Conservation (phyloP, 2,113 vertebrate species). For the human (Homo sapiens) region DNA sequence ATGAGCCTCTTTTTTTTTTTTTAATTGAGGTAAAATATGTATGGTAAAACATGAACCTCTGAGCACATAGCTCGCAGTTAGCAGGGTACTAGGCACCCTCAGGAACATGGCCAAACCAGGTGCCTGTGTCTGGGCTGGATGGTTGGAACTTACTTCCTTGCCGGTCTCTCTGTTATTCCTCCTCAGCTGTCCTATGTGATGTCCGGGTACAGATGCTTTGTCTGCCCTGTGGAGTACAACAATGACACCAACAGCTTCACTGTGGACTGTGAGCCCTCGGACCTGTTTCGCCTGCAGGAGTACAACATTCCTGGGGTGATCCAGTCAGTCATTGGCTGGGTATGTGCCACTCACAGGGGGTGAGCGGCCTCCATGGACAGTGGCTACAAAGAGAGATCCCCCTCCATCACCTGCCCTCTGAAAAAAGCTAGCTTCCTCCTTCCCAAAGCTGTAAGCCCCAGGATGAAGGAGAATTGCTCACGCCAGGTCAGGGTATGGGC, state of each 20-base stretch:
- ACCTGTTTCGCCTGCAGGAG: conserved; percentile 96
- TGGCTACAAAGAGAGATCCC: background rate
- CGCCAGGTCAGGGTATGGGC: background rate
- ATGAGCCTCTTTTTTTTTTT: background rate
- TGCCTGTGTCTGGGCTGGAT: background rate
- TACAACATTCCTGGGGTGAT: conserved; percentile 91
- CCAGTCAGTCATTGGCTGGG: conserved; percentile 93
- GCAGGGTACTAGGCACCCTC: background rate
- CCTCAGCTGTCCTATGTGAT: conserved; percentile 95
- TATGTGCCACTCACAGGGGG: conserved; percentile 75
- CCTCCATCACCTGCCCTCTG: background rate
- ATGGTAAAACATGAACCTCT: background rate
- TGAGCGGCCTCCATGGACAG: background rate
- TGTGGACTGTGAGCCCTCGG: conserved; percentile 95
- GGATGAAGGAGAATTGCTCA: background rate
- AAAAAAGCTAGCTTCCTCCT: background rate
- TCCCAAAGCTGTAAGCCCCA: background rate
- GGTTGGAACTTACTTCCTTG: background rate
- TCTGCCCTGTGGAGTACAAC: conserved; percentile 98
- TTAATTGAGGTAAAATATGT: background rate
- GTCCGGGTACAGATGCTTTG: conserved; percentile 96
- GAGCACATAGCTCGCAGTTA: background rate
- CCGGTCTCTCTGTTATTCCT: background rate
- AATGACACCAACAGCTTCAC: conserved; percentile 98
- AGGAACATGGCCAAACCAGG: background rate